Evolutionary conservation across 2,888 invertebrate genomes (phyloP), one percentile per base, ranked within the genome.

Genomic region (Drosophila mimetica): DNA sequence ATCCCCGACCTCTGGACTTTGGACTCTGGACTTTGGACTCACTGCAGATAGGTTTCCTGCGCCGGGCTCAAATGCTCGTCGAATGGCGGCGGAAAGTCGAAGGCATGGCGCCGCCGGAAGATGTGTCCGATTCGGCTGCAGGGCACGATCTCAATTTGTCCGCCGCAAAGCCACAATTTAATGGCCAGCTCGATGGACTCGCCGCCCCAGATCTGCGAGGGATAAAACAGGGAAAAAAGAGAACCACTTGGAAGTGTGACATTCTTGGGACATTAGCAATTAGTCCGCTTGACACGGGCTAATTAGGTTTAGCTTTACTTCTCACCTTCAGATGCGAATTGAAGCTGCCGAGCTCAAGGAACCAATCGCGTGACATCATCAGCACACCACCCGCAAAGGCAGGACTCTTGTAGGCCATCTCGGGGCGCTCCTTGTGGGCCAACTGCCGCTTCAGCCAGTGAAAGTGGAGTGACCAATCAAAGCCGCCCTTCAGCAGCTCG

Each of bases 391-490:
- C 91, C 4, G 91, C 79, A 71, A 91, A 90, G 57, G 77, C 79
- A n/a, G 91, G 90, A 78, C 90, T 91, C 48, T 78, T 88, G 67
- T 46, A 83, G n/a, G 77, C 73, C 30, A 55, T 54, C 63, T 70
- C 67, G 4, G 34, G 51, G 14, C 41, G 25, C 72, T 78, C 82
- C 7, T 39, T 4, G 0, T 80, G 58, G 0, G 16, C 14, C 41
- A 84, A 22, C 3, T 47, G 25, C 1, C 88, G 63, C 4, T 90
- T 86, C 63, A 92, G 89, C 93, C 93, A 93, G 74, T 92, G 92
- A 75, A 92, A 93, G 74, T 92, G 91, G 51, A 93, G 83, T 78
- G 91, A 91, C 93, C 93, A 93, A 80, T 93, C 92, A 84, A 93
- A 93, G 4, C 92, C 92, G 74, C 92, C 92, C 86, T 91, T 92